phyloP scores from a whole-genome alignment of 2,797 vertebrate genomes.

The Sebastes alutus region DNA sequence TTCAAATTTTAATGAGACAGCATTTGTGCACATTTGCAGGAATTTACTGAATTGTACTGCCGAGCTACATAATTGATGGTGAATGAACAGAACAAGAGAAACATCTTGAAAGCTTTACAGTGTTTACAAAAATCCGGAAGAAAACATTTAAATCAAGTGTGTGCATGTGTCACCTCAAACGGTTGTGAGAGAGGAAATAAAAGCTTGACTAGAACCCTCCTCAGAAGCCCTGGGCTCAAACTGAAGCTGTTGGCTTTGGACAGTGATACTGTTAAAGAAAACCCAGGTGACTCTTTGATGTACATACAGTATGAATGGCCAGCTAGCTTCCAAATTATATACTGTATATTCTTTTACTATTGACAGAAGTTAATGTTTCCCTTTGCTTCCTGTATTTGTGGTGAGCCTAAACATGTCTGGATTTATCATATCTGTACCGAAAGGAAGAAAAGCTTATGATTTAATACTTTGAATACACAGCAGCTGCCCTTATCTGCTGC shows the following conservation, averaged over 20 bases:
- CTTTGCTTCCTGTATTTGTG: background rate
- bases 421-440: background rate
- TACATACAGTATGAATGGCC: background rate
- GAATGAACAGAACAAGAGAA: constrained; percentile 23
- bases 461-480: background rate
- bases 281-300: background rate
- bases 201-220: background rate
- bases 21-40: constrained; percentile 29
- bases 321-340: background rate
- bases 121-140: constrained; percentile 17
- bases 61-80: constrained; percentile 27
- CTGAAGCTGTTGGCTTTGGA: background rate
- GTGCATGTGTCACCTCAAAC: background rate
- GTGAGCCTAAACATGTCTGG: background rate
- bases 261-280: background rate
- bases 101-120: constrained; percentile 25
- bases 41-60: constrained; percentile 24
- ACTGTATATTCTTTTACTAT: background rate
- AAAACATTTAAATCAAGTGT: background rate
- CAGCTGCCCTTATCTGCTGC: background rate
- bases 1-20: constrained; percentile 40
- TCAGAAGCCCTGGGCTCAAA: background rate
- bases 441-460: background rate
- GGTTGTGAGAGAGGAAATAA: background rate
- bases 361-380: background rate